These are phyloP conservation scores for Drosophila prosaltans DNA, from an alignment of 1,140 invertebrate genomes.

Conservation along the genomic window DNA sequence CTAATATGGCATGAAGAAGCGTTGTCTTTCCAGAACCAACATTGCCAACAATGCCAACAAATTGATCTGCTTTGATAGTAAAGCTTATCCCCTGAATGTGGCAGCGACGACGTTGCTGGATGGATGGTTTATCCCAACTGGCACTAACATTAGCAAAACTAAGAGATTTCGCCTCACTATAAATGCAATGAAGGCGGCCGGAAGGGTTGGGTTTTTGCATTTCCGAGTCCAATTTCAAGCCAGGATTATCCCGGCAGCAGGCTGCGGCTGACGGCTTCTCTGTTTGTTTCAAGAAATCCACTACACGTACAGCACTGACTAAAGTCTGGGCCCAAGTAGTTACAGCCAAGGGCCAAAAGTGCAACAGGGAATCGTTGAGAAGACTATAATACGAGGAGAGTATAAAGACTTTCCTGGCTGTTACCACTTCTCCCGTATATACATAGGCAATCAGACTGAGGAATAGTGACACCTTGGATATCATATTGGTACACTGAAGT, in stretches of 20 bases:
- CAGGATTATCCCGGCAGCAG: constrained; percentile 52
- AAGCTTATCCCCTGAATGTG: constrained; percentile 84
- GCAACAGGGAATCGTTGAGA: constrained; percentile 84
- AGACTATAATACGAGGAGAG: constrained; percentile 84
- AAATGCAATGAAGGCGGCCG: constrained; percentile 51
- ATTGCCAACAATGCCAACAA: constrained; percentile 88
- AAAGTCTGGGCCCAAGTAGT: constrained; percentile 84
- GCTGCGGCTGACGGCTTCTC: constrained; percentile 45
- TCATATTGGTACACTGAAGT: constrained; percentile 84
- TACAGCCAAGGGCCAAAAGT: constrained; percentile 88
- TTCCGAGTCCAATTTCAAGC: constrained; percentile 32
- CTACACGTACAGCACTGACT: constrained; percentile 88
- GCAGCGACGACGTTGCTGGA: constrained; percentile 53
- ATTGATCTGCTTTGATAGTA: constrained; percentile 83
- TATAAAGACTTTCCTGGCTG: constrained; percentile 85
- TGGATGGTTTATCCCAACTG: constrained; percentile 80
- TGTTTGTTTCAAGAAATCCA: constrained; percentile 84
- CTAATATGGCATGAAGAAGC: constrained; percentile 88
- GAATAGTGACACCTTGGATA: constrained; percentile 87
- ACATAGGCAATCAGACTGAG: constrained; percentile 86
- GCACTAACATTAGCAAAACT: constrained; percentile 74
- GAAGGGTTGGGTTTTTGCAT: constrained; percentile 4
- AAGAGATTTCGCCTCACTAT: constrained; percentile 74
- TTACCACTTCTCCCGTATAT: constrained; percentile 85
- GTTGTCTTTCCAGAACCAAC: constrained; percentile 92